These are phyloP conservation scores for Motacilla tschutschensis DNA, from an alignment of 2,113 vertebrate species.

Conservation along the genomic window DNA sequence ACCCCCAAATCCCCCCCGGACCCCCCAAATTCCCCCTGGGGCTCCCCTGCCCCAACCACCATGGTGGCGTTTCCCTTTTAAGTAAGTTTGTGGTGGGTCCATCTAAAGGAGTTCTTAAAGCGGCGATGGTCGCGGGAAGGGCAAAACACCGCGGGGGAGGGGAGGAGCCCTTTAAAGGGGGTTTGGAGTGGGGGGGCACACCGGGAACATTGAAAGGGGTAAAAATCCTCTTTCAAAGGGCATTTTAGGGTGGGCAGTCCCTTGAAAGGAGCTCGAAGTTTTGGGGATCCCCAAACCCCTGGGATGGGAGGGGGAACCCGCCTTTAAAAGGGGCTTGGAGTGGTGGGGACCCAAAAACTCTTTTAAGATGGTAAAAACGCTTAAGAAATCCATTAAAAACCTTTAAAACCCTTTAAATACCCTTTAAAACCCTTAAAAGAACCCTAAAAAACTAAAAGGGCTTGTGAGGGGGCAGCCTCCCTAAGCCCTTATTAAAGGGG, in stretches of 20 bases:
- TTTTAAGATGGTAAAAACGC: rapidly evolving
- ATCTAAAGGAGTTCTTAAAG: no score
- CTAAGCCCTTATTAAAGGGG: background rate
- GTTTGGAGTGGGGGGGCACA: background rate
- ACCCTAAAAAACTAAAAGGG: rapidly evolving
- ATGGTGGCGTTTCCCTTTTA: no score
- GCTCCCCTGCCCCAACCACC: no score
- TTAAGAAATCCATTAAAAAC: background rate
- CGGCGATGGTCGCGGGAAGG: no score
- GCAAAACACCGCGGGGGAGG: no score
- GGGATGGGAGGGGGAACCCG: no score
- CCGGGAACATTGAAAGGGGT: no score
- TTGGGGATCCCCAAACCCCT: background rate
- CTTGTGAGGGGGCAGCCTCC: background rate
- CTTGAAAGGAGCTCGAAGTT: background rate
- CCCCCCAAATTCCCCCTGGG: no score
- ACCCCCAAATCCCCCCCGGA: no score
- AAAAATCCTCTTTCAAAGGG: rapidly evolving
- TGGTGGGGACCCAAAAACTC: background rate
- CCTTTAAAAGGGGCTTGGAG: background rate
- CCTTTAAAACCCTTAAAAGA: background rate
- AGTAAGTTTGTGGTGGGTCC: no score
- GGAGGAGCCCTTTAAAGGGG: no score
- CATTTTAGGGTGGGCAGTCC: background rate
- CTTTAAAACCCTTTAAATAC: rapidly evolving